Conservation (phyloP, 2,888 invertebrate species). For the Cordilura impudica region DNA sequence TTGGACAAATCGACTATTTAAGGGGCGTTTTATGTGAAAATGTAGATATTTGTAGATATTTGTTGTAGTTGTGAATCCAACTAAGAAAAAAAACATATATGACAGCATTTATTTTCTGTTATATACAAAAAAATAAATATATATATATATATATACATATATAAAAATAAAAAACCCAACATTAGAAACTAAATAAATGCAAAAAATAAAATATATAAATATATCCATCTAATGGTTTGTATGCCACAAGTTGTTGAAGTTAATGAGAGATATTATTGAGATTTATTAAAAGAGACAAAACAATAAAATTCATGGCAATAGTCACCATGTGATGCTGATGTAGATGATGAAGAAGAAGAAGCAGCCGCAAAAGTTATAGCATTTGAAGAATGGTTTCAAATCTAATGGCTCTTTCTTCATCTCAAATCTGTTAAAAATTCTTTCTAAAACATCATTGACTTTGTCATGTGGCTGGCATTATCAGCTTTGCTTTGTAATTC, state of each 20-base stretch:
- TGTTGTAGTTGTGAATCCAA: not conserved
- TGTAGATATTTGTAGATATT: not conserved
- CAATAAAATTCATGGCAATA: not conserved
- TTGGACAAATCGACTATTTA: not conserved
- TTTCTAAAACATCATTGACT: not conserved
- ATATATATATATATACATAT: too few relatives aligned
- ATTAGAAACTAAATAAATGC: too few relatives aligned
- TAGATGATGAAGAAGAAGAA: not conserved
- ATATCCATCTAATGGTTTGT: not conserved
- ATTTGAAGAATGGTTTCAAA: not conserved
- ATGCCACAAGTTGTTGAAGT: not conserved
- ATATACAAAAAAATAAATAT: too few relatives aligned
- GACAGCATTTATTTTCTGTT: too few relatives aligned
- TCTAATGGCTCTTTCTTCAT: not conserved
- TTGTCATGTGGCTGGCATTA: not conserved
- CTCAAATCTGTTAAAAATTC: not conserved
- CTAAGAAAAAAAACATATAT: too few relatives aligned
- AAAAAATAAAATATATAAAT: not conserved
- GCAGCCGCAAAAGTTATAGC: not conserved
- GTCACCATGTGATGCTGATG: too few relatives aligned
- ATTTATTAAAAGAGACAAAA: not conserved
- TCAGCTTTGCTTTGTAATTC: not conserved
- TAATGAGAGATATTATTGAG: not conserved
- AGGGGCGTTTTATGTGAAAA: not conserved
- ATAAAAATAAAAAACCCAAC: too few relatives aligned